A percentile compares a stretch with the other conserved stretches of the same genome.
Evolutionary conservation across 2,113 vertebrate genomes (phyloP).

Genomic region (Eira barbara): DNA sequence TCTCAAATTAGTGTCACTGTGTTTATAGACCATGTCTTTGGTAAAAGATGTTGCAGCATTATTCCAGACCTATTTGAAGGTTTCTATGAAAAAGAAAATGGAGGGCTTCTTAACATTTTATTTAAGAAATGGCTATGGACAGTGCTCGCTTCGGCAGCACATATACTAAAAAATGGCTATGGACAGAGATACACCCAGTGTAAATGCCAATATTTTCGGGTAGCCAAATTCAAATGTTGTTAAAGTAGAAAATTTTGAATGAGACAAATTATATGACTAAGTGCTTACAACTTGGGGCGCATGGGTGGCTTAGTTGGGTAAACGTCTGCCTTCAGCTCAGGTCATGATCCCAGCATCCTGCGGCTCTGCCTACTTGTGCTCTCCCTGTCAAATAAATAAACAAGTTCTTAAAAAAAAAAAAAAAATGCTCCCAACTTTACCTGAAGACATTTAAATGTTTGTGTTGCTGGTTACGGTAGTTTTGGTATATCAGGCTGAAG

Average conservation of each 20-base stretch:
- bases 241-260: background rate
- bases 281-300: background rate
- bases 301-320: too few species aligned
- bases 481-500: background rate
- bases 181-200: background rate
- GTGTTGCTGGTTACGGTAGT: background rate
- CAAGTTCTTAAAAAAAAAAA: background rate
- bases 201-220: background rate
- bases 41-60: background rate
- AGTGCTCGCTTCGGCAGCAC: background rate
- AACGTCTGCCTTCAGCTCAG: background rate
- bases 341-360: background rate
- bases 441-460: background rate
- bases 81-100: background rate
- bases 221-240: background rate
- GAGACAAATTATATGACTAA: background rate
- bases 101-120: background rate
- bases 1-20: background rate
- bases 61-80: background rate
- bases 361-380: background rate
- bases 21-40: background rate
- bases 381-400: background rate
- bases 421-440: background rate
- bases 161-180: background rate
- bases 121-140: background rate